These are phyloP conservation scores for Tonatia bakeri DNA, from an alignment of 2,113 vertebrate species.

Conservation along the genomic window DNA sequence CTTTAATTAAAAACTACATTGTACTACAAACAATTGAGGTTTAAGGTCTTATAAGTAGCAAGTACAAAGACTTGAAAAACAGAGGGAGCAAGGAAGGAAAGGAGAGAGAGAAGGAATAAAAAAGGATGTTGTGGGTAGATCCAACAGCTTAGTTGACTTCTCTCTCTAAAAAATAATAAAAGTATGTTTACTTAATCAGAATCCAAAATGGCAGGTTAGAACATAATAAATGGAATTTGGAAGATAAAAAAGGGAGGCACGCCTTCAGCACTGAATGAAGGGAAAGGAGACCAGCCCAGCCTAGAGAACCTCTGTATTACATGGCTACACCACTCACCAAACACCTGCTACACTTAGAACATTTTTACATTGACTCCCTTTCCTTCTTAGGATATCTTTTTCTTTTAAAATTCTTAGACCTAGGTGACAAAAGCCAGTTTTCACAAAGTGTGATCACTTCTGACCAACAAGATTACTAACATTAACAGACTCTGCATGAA, in stretches of 20 bases:
- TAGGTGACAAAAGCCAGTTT: background rate
- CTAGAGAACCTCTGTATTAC: background rate
- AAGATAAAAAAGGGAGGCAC: background rate
- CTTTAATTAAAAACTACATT: background rate
- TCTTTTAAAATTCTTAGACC: background rate
- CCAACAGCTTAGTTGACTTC: background rate
- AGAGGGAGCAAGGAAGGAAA: background rate
- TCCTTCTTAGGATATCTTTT: background rate
- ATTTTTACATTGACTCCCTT: background rate
- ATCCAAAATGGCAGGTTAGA: background rate
- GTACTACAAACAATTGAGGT: background rate
- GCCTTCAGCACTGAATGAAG: background rate
- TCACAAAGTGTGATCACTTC: background rate
- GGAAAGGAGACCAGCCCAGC: background rate
- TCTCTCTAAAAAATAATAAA: constrained; percentile 13
- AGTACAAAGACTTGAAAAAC: background rate
- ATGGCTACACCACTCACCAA: background rate
- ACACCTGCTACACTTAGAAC: background rate
- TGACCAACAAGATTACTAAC: background rate
- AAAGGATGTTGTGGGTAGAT: background rate
- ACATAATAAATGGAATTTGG: background rate
- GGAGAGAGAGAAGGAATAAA: background rate
- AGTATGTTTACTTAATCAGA: background rate
- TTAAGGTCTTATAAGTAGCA: constrained; percentile 6
- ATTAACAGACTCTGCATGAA: background rate